These are phyloP conservation scores for Acanthisitta chloris DNA, from an alignment of 2,113 vertebrate genomes.

Conservation along the genomic window DNA sequence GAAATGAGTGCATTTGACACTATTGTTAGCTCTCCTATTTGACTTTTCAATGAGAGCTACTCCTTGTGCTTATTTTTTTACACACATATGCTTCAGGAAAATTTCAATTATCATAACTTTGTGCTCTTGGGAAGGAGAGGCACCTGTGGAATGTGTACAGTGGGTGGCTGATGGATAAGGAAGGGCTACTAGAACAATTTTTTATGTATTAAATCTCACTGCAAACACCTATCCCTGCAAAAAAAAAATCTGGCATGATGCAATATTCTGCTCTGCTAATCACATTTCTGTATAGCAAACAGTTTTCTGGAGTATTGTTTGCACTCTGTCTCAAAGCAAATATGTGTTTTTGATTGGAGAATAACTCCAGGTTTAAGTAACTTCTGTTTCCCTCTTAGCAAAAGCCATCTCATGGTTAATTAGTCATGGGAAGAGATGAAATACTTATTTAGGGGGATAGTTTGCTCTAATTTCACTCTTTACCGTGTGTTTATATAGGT, in stretches of 20 bases:
- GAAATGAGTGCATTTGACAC: neutral
- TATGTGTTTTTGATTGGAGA: slow-evolving; percentile 62
- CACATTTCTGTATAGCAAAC: neutral
- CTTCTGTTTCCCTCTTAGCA: slow-evolving; percentile 56
- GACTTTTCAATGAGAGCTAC: neutral
- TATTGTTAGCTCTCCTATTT: neutral
- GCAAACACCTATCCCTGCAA: neutral
- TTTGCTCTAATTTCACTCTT: neutral
- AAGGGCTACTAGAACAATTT: neutral
- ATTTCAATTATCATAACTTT: neutral
- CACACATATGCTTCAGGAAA: neutral
- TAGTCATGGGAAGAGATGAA: slow-evolving; percentile 56
- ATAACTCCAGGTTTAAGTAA: slow-evolving; percentile 59
- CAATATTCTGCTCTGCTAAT: slow-evolving; percentile 15
- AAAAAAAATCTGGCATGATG: neutral
- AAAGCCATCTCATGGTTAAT: slow-evolving; percentile 43
- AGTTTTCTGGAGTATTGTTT: neutral
- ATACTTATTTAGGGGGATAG: slow-evolving; percentile 51
- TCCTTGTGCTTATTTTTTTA: neutral
- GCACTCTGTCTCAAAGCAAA: slow-evolving; percentile 38
- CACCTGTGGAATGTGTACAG: neutral
- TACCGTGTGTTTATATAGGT: neutral
- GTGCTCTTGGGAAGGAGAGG: neutral
- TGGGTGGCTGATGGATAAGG: neutral
- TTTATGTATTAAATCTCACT: neutral